A percentile compares a stretch with the other conserved stretches of the same genome.
These are phyloP conservation scores for Nomia melanderi DNA, from an alignment of 1,140 invertebrate species.

Conservation along the genomic window DNA sequence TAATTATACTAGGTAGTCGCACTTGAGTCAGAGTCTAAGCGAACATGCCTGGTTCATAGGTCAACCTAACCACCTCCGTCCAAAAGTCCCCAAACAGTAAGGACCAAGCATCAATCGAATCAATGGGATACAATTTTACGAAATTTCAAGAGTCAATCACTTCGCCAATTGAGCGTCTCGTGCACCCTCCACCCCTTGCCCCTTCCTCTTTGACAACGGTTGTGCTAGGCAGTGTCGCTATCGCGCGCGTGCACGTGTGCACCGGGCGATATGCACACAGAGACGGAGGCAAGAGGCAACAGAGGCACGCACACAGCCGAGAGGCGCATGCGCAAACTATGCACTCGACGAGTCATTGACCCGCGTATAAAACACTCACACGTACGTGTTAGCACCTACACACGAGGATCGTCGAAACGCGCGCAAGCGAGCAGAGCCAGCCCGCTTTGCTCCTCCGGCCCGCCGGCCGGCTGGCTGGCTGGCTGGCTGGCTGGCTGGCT, in stretches of 20 bases:
- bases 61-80: too few species aligned
- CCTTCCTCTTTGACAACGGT: neutral
- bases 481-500: too few species aligned
- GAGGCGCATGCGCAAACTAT: constrained; percentile 60
- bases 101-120: too few species aligned
- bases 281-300: too few species aligned
- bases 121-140: too few species aligned
- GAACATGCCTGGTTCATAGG: too few species aligned
- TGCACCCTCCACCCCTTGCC: neutral
- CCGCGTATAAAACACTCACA: constrained; percentile 62
- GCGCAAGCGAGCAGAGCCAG: constrained; percentile 13
- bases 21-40: too few species aligned
- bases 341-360: constrained; percentile 64
- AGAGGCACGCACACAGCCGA: constrained; percentile 25
- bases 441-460: neutral
- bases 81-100: too few species aligned
- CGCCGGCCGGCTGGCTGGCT: too few species aligned
- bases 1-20: too few species aligned
- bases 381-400: constrained; percentile 48
- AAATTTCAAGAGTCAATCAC: too few species aligned
- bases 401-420: constrained; percentile 12
- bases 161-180: too few species aligned
- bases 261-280: neutral
- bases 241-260: neutral
- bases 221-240: neutral